These are phyloP conservation scores for Trypoxylon attenuatum DNA, from an alignment of 2,888 invertebrate genomes.

Conservation along the genomic window DNA sequence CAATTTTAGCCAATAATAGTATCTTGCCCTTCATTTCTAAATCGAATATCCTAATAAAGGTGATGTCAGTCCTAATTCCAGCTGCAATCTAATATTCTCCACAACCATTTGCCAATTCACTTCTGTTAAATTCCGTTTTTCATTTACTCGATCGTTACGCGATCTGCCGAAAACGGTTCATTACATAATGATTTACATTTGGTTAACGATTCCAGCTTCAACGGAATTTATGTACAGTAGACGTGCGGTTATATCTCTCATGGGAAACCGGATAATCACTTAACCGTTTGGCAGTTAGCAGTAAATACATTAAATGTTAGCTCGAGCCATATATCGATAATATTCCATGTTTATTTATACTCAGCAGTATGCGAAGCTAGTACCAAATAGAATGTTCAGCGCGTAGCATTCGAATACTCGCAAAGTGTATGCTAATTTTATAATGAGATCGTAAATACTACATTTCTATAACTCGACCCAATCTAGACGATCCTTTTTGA, in stretches of 20 bases:
- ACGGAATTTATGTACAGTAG: neutral
- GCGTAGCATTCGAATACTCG: too few species aligned
- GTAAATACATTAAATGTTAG: neutral
- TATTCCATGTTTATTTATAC: neutral
- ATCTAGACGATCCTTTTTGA: too few species aligned
- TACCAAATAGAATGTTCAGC: too few species aligned
- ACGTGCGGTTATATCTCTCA: neutral
- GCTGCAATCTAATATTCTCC: neutral
- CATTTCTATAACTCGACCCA: too few species aligned
- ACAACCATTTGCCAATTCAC: neutral
- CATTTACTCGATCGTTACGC: neutral
- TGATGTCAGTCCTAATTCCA: neutral
- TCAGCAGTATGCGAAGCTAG: too few species aligned
- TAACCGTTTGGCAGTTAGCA: constrained; percentile 1
- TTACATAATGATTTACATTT: neutral
- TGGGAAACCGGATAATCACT: neutral
- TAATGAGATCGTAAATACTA: too few species aligned
- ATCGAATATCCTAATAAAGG: too few species aligned
- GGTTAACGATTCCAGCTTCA: neutral
- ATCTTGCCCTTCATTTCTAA: too few species aligned
- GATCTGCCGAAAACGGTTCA: neutral
- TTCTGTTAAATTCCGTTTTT: neutral
- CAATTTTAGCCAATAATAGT: too few species aligned
- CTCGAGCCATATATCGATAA: neutral
- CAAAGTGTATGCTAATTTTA: too few species aligned